These are phyloP conservation scores for Euborellia annulipes DNA, from an alignment of 1,140 invertebrate genomes.

Conservation along the genomic window DNA sequence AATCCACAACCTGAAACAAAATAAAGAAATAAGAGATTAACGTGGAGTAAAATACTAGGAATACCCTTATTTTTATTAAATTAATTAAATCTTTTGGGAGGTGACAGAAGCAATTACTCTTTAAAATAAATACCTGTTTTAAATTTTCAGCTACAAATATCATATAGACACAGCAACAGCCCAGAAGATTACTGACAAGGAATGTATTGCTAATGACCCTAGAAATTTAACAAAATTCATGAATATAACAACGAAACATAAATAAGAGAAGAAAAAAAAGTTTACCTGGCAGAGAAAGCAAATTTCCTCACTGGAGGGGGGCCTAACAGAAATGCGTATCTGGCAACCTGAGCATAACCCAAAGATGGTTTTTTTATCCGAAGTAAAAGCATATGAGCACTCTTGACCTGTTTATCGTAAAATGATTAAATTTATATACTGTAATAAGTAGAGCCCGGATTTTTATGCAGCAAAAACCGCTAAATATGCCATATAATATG, in stretches of 20 bases:
- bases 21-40: slow-evolving; percentile 9
- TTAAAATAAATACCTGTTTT: too few relatives aligned
- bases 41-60: background rate
- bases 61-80: background rate
- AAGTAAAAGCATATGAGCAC: slow-evolving; percentile 47
- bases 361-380: slow-evolving; percentile 55
- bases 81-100: too few relatives aligned
- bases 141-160: slow-evolving; percentile 84
- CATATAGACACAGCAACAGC: slow-evolving; percentile 96
- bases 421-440: too few relatives aligned
- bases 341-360: slow-evolving; percentile 68
- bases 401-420: slow-evolving; percentile 17
- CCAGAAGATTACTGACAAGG: slow-evolving; percentile 84
- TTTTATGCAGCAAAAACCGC: too few relatives aligned
- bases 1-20: slow-evolving; percentile 40
- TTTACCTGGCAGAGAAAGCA: slow-evolving; percentile 55
- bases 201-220: slow-evolving; percentile 70
- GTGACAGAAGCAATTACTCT: too few relatives aligned
- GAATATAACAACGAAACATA: background rate
- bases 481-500: too few relatives aligned
- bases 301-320: slow-evolving; percentile 52
- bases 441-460: too few relatives aligned
- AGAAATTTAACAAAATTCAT: slow-evolving; percentile 23
- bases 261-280: background rate
- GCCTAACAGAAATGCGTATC: slow-evolving; percentile 63